Percentiles rank a stretch among this genome's conserved stretches.
Conservation (phyloP, 30 jellyfish, hydroid and myxozoan genomes). For the Sanderia malayensis region DNA sequence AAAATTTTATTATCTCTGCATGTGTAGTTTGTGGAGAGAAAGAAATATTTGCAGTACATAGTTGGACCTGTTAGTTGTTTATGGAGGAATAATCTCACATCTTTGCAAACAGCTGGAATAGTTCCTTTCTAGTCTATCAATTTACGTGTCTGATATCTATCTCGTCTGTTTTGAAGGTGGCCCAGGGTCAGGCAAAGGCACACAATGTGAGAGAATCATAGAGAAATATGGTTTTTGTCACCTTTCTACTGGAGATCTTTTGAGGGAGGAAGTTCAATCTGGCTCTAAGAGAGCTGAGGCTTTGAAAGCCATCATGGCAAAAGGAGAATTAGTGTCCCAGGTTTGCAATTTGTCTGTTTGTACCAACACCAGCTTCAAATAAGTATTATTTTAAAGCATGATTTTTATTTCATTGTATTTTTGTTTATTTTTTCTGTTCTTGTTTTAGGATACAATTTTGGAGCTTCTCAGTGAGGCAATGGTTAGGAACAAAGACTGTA, state of each 20-base stretch:
- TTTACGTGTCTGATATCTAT: too few species aligned
- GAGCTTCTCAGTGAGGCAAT: conserved; percentile 88
- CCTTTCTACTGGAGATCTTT: conserved; percentile 89
- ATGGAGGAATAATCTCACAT: too few species aligned
- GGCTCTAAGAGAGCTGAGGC: conserved; percentile 83
- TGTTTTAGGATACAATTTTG: conserved; percentile 75
- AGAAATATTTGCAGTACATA: too few species aligned
- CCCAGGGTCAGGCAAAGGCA: conserved; percentile 98
- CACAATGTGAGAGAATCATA: conserved; percentile 91
- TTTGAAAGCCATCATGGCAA: conserved; percentile 81
- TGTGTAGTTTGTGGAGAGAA: too few species aligned
- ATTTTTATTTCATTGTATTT: not conserved
- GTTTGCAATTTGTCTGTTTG: too few species aligned
- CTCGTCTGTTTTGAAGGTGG: conserved; percentile 64
- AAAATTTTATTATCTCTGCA: too few species aligned
- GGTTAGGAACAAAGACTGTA: conserved; percentile 62
- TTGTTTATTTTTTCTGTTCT: too few species aligned
- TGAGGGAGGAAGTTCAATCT: conserved; percentile 82
- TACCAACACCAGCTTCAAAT: too few species aligned
- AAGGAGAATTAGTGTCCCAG: conserved; percentile 90
- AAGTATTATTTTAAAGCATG: too few species aligned
- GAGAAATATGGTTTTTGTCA: conserved; percentile 89
- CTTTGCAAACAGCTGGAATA: too few species aligned
- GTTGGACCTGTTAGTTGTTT: too few species aligned
- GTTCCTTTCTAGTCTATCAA: too few species aligned